These are phyloP conservation scores for Episyrphus balteatus DNA, from an alignment of 1,140 invertebrate genomes.

Conservation along the genomic window DNA sequence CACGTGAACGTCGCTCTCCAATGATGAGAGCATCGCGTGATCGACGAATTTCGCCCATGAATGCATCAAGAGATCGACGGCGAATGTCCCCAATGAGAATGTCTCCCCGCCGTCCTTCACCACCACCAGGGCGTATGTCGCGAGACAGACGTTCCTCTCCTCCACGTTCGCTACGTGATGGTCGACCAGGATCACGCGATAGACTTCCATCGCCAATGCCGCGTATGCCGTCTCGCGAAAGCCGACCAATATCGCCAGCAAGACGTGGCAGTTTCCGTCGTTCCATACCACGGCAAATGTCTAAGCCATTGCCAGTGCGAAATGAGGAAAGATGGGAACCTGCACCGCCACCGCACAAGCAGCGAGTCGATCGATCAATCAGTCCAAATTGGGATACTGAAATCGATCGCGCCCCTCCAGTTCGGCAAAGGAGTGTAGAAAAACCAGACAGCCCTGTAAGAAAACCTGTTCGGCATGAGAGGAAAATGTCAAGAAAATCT, in stretches of 20 bases:
- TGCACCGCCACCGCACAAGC: slow-evolving; percentile 1
- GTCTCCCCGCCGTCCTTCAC: not conserved
- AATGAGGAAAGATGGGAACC: not conserved
- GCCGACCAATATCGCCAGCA: not conserved
- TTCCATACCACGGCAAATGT: too few relatives aligned
- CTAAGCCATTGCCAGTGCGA: not conserved
- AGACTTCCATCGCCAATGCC: slow-evolving; percentile 14
- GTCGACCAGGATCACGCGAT: slow-evolving; percentile 17
- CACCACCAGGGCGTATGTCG: not conserved
- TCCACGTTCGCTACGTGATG: slow-evolving; percentile 1
- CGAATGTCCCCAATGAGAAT: not conserved
- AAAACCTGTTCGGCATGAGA: slow-evolving; percentile 1
- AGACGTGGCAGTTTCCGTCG: not conserved
- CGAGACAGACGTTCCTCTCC: not conserved
- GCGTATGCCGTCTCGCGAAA: slow-evolving; percentile 7
- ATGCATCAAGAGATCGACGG: not conserved
- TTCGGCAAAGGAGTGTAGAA: slow-evolving; percentile 4
- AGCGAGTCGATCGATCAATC: slow-evolving; percentile 13
- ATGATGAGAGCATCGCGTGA: not conserved
- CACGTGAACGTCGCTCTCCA: slow-evolving; percentile 5
- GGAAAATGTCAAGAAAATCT: not conserved
- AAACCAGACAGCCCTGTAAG: slow-evolving; percentile 6
- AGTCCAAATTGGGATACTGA: slow-evolving; percentile 11
- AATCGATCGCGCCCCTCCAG: not conserved
- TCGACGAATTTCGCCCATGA: not conserved